A percentile compares a stretch with the other conserved stretches of the same genome.
These are phyloP conservation scores for Halocaridina rubra DNA, from an alignment of 2,888 invertebrate genomes.

Conservation along the genomic window DNA sequence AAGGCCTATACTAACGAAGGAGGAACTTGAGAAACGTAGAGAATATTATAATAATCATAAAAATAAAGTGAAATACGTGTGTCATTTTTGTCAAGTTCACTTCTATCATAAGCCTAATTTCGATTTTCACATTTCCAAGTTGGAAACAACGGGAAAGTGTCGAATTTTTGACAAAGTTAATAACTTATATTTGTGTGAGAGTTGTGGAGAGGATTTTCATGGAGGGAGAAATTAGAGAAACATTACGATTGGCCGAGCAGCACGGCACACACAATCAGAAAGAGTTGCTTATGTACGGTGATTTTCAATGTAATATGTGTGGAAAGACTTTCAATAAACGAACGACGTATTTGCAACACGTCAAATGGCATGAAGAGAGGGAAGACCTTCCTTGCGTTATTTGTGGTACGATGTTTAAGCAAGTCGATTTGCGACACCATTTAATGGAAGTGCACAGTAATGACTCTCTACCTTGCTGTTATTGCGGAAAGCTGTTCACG, in stretches of 20 bases:
- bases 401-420: conserved; percentile 63
- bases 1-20: conserved; percentile 46
- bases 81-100: conserved; percentile 63
- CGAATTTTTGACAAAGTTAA: conserved; percentile 59
- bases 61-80: conserved; percentile 63
- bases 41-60: conserved; percentile 64
- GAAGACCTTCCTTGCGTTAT: conserved; percentile 63
- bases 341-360: conserved; percentile 59
- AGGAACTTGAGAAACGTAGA: conserved; percentile 59
- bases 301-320: conserved; percentile 63
- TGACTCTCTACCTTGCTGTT: conserved; percentile 61
- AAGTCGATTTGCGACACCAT: conserved; percentile 59
- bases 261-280: conserved; percentile 64
- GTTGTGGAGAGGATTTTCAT: conserved; percentile 63
- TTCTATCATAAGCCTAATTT: conserved; percentile 64
- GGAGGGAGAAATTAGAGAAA: conserved; percentile 63
- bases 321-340: conserved; percentile 63
- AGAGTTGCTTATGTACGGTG: conserved; percentile 62
- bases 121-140: conserved; percentile 61
- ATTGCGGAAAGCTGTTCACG: conserved; percentile 63
- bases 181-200: conserved; percentile 61
- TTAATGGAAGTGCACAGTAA: conserved; percentile 63
- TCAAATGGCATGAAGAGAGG: conserved; percentile 63
- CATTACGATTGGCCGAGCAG: conserved; percentile 62
- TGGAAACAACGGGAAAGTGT: conserved; percentile 58